These are phyloP conservation scores for Pampusana beccarii DNA, from an alignment of 2,113 vertebrate genomes.

Conservation along the genomic window DNA sequence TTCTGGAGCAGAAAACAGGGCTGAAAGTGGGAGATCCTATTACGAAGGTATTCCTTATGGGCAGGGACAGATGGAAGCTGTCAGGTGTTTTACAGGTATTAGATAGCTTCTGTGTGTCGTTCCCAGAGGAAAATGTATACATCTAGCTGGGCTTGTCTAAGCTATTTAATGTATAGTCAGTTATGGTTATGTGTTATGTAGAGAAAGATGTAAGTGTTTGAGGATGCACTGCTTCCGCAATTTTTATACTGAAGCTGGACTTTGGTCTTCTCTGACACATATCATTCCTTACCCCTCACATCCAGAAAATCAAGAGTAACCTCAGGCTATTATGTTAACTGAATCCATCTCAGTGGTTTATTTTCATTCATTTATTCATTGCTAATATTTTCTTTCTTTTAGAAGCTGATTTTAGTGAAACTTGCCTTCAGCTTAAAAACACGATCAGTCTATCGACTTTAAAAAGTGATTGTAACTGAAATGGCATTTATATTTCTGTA, in stretches of 20 bases:
- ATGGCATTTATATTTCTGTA: neutral
- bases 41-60: neutral
- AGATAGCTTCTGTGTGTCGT: neutral
- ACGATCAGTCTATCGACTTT: neutral
- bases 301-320: neutral
- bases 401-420: neutral
- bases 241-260: neutral
- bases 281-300: neutral
- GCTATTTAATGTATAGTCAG: neutral
- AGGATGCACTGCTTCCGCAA: neutral
- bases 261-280: neutral
- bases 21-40: neutral
- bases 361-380: neutral
- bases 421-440: neutral
- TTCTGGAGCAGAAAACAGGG: neutral
- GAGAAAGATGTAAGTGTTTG: neutral
- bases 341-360: neutral
- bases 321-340: neutral
- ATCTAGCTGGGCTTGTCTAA: neutral
- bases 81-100: neutral
- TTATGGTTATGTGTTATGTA: neutral
- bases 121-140: neutral
- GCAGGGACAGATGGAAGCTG: neutral
- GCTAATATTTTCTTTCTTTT: neutral
- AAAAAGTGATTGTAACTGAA: neutral